Evolutionary conservation across 2,113 vertebrate genomes (phyloP), one percentile per base, ranked within the genome.

Genomic region (Podarcis raffonei): DNA sequence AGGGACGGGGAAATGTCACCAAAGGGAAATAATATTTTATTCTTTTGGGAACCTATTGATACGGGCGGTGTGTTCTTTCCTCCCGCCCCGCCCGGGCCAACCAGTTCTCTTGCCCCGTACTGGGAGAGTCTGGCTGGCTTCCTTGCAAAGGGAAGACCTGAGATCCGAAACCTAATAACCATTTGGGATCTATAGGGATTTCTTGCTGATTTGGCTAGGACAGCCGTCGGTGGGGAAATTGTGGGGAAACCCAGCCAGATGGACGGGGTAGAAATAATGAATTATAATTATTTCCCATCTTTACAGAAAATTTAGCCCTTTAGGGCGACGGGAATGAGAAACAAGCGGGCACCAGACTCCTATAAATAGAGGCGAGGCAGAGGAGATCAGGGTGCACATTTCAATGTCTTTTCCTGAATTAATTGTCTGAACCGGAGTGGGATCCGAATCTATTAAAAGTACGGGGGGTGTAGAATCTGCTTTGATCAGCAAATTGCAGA

Each of bases 161-260:
- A 90, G 90, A 95, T 95, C 94, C 81, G 90, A 95, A 95, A 94
- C 92, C 87, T 94, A 96, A 96, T 94, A 94, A 93, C 86, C 93
- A 92, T 90, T 89, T 95, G 96, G 95, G 88, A 96, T 95, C 90
- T 95, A 95, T 89, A 81, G 92, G 92, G 92, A 94, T 95, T 91
- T 96, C 95, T 95, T 95, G 95, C 93, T 94, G 92, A 95, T 96
- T 86, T 94, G 16, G 68, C 4, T 6, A 37, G 8, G 7, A 5
- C 20, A 22, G 57, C 16, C 4, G 18, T 22, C 4, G 57, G 75
- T 48, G 75, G 37, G 39, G 7, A 39, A 18, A 23, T 35, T 18
- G 22, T 48, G 48, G 48, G 48, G 48, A 48, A 48, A 48, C 48
- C 48, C 48, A 48, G 48, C 9, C 48, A 48, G 48, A 48, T 48